Conservation (phyloP, 2,797 vertebrate genomes). For the Carcharodon carcharias region DNA sequence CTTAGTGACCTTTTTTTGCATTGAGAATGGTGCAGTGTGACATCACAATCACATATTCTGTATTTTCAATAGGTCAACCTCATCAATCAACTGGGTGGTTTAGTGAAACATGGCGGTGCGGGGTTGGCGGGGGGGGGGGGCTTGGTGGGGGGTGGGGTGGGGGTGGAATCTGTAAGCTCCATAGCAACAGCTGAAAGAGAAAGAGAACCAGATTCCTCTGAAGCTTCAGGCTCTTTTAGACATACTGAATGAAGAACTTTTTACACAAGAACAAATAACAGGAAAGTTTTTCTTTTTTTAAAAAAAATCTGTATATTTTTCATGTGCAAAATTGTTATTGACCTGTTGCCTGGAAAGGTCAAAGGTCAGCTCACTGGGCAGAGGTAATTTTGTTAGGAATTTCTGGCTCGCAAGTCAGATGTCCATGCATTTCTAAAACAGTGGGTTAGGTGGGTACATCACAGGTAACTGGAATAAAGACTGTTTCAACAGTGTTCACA, state of each 20-base stretch:
- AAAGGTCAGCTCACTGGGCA: constrained; percentile 5
- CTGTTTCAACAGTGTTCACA: background rate
- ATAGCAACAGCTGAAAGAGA: constrained; percentile 21
- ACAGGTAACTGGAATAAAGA: constrained; percentile 8
- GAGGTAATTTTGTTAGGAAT: constrained; percentile 20
- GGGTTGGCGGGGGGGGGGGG: too few species aligned
- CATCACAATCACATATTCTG: constrained; percentile 26
- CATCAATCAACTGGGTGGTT: constrained; percentile 28
- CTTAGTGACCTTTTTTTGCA: background rate
- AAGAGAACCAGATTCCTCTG: constrained; percentile 21
- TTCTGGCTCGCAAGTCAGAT: constrained; percentile 20
- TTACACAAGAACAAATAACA: constrained; percentile 19
- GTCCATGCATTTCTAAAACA: background rate
- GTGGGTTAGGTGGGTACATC: background rate
- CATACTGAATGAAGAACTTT: constrained; percentile 16
- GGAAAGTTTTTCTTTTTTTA: background rate
- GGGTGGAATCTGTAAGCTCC: background rate
- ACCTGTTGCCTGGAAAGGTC: background rate
- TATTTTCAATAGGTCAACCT: constrained; percentile 34
- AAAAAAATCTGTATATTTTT: constrained; percentile 7
- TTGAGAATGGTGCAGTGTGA: constrained; percentile 32
- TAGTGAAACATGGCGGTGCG: background rate
- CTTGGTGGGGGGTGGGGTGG: too few species aligned
- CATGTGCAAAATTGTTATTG: constrained; percentile 20
- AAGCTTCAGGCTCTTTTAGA: constrained; percentile 11